Conservation (phyloP, 1,140 invertebrate genomes). For the Trichonephila inaurata region DNA sequence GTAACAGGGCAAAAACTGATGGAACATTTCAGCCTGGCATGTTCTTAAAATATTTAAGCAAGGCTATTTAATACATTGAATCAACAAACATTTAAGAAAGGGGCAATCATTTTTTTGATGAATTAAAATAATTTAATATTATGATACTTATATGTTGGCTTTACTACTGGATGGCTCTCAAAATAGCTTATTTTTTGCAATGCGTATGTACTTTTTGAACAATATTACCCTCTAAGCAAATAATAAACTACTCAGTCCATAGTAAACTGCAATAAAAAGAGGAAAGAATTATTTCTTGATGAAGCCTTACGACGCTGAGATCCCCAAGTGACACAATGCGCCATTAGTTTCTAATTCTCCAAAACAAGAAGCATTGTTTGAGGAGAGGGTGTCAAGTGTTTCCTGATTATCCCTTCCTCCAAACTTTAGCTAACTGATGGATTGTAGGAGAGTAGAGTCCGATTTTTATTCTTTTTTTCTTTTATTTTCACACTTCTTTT, state of each 20-base stretch:
- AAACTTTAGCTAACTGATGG: conserved; percentile 32
- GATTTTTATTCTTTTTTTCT: conserved; percentile 10
- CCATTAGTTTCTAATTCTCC: conserved; percentile 38
- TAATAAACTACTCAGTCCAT: neutral
- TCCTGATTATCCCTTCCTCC: conserved; percentile 52
- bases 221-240: neutral
- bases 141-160: too few relatives aligned
- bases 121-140: too few relatives aligned
- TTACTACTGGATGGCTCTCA: too few relatives aligned
- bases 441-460: conserved; percentile 25
- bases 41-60: too few relatives aligned
- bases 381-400: conserved; percentile 10
- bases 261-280: neutral
- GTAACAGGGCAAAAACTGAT: too few relatives aligned
- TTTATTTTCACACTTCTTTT: conserved; percentile 10
- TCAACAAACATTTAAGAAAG: too few relatives aligned
- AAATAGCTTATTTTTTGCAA: too few relatives aligned
- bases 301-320: conserved; percentile 30
- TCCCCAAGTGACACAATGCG: conserved; percentile 22
- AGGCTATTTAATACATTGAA: too few relatives aligned
- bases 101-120: too few relatives aligned
- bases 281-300: conserved; percentile 20
- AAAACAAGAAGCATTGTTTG: conserved; percentile 5
- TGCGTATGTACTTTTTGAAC: neutral
- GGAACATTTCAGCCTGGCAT: too few relatives aligned